A percentile compares a stretch with the other conserved stretches of the same genome.
Conservation (phyloP, 2,888 invertebrate genomes). For the Erpobdella octoculata region DNA sequence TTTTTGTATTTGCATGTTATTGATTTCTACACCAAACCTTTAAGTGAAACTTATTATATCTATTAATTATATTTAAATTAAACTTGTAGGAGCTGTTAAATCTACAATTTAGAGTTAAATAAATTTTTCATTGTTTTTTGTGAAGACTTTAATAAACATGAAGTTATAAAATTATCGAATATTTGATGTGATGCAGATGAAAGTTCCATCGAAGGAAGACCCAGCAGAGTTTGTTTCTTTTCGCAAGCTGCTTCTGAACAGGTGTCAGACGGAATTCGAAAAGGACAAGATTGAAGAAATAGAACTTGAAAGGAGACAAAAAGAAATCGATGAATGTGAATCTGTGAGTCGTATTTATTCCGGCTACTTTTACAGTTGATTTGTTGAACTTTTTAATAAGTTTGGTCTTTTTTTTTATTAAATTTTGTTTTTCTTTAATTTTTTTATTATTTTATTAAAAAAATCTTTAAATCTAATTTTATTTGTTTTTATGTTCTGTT, state of each 20-base stretch:
- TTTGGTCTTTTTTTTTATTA: not conserved
- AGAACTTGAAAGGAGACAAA: conserved; percentile 44
- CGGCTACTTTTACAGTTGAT: not conserved
- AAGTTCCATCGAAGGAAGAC: conserved; percentile 57
- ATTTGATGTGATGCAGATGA: too few relatives aligned
- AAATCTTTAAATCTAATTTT: too few relatives aligned
- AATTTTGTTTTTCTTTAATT: too few relatives aligned
- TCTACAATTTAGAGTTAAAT: too few relatives aligned
- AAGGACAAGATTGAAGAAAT: conserved; percentile 68
- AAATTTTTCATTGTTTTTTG: not conserved
- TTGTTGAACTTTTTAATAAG: not conserved
- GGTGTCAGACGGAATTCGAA: conserved; percentile 83
- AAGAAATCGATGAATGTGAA: conserved; percentile 42
- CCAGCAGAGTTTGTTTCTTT: conserved; percentile 59
- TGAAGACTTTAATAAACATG: not conserved
- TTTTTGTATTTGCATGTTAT: not conserved
- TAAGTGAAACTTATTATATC: not conserved
- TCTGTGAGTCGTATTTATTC: not conserved
- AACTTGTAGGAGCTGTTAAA: not conserved
- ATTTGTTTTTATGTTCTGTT: too few relatives aligned
- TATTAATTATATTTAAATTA: not conserved
- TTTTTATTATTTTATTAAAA: too few relatives aligned
- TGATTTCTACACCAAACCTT: not conserved
- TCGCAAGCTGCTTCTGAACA: conserved; percentile 68
- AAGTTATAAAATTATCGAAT: not conserved